Conservation (phyloP, 1,140 invertebrate species). For the Bactericera cockerelli region DNA sequence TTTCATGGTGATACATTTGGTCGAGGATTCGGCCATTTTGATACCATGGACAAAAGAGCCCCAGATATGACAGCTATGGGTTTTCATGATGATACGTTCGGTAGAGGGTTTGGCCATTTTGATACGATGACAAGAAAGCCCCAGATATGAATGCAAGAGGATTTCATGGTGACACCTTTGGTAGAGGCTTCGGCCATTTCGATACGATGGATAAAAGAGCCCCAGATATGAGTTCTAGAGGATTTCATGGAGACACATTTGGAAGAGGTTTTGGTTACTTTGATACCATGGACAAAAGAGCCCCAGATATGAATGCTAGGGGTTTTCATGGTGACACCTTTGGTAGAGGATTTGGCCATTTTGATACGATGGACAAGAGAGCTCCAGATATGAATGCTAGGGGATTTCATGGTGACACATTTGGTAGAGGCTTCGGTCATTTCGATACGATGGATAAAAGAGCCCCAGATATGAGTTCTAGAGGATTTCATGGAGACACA, state of each 20-base stretch:
- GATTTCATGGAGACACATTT: slow-evolving; percentile 26
- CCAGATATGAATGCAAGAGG: slow-evolving; percentile 26
- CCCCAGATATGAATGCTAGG: slow-evolving; percentile 22
- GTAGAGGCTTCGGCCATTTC: slow-evolving; percentile 29
- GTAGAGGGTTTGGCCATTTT: slow-evolving; percentile 31
- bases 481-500: slow-evolving; percentile 15
- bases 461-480: slow-evolving; percentile 12
- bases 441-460: slow-evolving; percentile 25
- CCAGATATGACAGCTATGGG: slow-evolving; percentile 23
- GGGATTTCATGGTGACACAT: slow-evolving; percentile 29
- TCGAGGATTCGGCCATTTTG: slow-evolving; percentile 24
- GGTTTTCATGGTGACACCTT: slow-evolving; percentile 21
- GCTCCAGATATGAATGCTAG: slow-evolving; percentile 21
- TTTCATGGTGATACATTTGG: slow-evolving; percentile 16
- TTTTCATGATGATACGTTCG: slow-evolving; percentile 34
- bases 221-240: slow-evolving; percentile 20
- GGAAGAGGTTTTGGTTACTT: slow-evolving; percentile 26
- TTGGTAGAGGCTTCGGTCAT: slow-evolving; percentile 25
- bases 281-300: slow-evolving; percentile 21
- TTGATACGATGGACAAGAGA: slow-evolving; percentile 32
- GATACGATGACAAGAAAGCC: slow-evolving; percentile 27
- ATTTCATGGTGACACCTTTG: slow-evolving; percentile 28
- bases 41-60: slow-evolving; percentile 27
- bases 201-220: slow-evolving; percentile 28
- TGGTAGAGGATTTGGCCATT: slow-evolving; percentile 32